Evolutionary conservation across 2,888 invertebrate genomes (phyloP).

Genomic region (Chelonus formosanus): DNA sequence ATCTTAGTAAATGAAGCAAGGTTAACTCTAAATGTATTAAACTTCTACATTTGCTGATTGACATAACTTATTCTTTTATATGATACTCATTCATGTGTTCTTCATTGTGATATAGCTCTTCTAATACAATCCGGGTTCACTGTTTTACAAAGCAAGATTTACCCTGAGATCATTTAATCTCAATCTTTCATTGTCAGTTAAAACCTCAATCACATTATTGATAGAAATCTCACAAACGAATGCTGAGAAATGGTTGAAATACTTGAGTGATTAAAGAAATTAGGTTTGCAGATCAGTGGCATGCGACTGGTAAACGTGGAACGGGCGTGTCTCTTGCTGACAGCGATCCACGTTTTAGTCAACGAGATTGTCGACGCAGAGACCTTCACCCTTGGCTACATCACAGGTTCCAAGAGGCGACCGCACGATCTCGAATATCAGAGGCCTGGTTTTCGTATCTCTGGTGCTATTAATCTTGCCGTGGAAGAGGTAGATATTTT

Average conservation of each 20-base stretch:
- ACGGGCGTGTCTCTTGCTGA: slow-evolving; percentile 55
- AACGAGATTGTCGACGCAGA: slow-evolving; percentile 64
- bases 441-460: slow-evolving; percentile 77
- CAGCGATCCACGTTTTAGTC: slow-evolving; percentile 50
- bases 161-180: background rate
- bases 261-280: slow-evolving; percentile 11
- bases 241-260: background rate
- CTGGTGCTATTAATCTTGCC: slow-evolving; percentile 88
- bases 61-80: slow-evolving; percentile 1
- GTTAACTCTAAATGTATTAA: background rate
- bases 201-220: background rate
- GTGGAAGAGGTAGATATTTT: slow-evolving; percentile 74
- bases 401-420: slow-evolving; percentile 84
- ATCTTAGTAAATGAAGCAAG: too few species aligned
- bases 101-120: too few species aligned
- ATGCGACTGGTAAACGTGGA: slow-evolving; percentile 54
- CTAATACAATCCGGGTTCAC: background rate
- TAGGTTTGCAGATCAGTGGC: slow-evolving; percentile 40
- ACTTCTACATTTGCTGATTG: slow-evolving; percentile 1
- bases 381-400: slow-evolving; percentile 81
- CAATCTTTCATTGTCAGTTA: slow-evolving; percentile 3
- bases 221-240: background rate
- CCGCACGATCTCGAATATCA: slow-evolving; percentile 82
- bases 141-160: background rate
- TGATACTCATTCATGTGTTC: slow-evolving; percentile 4